phyloP scores from a whole-genome alignment of 1,140 invertebrate genomes.

The Drosophila sproati region DNA sequence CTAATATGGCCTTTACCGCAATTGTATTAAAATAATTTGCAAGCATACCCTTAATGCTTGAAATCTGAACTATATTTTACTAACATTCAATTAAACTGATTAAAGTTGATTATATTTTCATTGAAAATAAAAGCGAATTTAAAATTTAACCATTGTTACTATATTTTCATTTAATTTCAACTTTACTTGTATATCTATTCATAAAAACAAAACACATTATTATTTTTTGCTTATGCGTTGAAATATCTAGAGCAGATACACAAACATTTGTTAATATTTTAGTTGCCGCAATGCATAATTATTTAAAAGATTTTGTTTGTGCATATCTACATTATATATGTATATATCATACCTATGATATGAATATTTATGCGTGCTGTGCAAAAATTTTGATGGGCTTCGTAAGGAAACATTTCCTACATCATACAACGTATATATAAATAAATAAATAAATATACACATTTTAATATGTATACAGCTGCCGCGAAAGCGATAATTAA shows the following conservation, averaged over 20 bases:
- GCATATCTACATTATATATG: constrained; percentile 33
- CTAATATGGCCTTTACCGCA: too few relatives aligned
- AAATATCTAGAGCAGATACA: constrained; percentile 34
- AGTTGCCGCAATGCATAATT: constrained; percentile 51
- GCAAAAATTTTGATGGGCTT: constrained; percentile 46
- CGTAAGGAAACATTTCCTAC: constrained; percentile 35
- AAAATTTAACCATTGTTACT: too few relatives aligned
- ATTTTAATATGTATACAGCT: constrained; percentile 17
- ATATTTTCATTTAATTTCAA: constrained; percentile 7
- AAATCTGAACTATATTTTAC: too few relatives aligned
- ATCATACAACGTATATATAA: constrained; percentile 7
- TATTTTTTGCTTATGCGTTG: neutral
- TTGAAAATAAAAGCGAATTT: too few relatives aligned
- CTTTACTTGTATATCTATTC: neutral
- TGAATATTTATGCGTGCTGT: constrained; percentile 34
- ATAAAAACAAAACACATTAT: neutral
- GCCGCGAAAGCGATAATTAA: constrained; percentile 40
- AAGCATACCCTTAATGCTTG: too few relatives aligned
- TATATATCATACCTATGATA: constrained; percentile 1
- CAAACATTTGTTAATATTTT: neutral
- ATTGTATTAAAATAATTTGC: too few relatives aligned
- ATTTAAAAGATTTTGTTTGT: constrained; percentile 39
- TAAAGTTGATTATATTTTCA: too few relatives aligned
- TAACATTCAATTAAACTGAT: too few relatives aligned
- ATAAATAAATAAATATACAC: constrained; percentile 10